A percentile compares a stretch with the other conserved stretches of the same genome.
Evolutionary conservation across 2,797 vertebrate genomes (phyloP).

Genomic region (Yasuhikotakia modesta): DNA sequence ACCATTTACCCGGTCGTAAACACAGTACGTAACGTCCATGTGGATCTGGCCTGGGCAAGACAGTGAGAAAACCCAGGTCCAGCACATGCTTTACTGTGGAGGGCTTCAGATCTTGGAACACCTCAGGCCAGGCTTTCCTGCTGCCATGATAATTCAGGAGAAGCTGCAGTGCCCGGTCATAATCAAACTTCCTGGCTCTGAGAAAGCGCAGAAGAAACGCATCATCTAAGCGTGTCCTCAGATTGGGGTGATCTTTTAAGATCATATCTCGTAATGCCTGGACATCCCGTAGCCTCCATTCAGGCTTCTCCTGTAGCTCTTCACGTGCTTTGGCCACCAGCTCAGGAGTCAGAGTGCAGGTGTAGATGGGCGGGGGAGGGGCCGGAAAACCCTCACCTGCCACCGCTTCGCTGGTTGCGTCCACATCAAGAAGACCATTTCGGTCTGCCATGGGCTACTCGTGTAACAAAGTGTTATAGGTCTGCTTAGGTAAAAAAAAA

Average conservation of each 20-base stretch:
- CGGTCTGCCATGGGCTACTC: slow-evolving; percentile 87
- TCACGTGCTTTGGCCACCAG: slow-evolving; percentile 93
- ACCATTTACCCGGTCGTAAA: slow-evolving; percentile 85
- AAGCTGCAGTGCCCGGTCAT: slow-evolving; percentile 92
- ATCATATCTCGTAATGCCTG: slow-evolving; percentile 97
- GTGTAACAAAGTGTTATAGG: slow-evolving; percentile 41
- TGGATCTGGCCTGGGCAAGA: slow-evolving; percentile 86
- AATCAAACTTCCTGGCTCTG: slow-evolving; percentile 96
- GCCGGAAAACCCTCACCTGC: slow-evolving; percentile 75
- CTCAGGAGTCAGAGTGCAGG: slow-evolving; percentile 87
- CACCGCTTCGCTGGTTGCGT: slow-evolving; percentile 70
- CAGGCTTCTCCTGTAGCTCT: slow-evolving; percentile 96
- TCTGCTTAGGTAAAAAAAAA: neutral
- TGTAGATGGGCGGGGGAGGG: slow-evolving; percentile 80
- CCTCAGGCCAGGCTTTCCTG: slow-evolving; percentile 92
- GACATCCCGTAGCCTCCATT: slow-evolving; percentile 94
- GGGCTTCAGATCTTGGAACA: slow-evolving; percentile 90
- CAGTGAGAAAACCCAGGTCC: slow-evolving; percentile 92
- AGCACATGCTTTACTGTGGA: slow-evolving; percentile 91
- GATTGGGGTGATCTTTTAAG: slow-evolving; percentile 89
- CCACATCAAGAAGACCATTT: slow-evolving; percentile 80
- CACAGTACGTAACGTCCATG: slow-evolving; percentile 90
- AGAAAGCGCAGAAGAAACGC: slow-evolving; percentile 94
- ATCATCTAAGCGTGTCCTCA: slow-evolving; percentile 90
- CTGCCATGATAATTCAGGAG: slow-evolving; percentile 93